Percentiles rank a stretch among this genome's conserved stretches.
phyloP scores from a whole-genome alignment of 2,113 vertebrate species.

The Corythornis cristatus region DNA sequence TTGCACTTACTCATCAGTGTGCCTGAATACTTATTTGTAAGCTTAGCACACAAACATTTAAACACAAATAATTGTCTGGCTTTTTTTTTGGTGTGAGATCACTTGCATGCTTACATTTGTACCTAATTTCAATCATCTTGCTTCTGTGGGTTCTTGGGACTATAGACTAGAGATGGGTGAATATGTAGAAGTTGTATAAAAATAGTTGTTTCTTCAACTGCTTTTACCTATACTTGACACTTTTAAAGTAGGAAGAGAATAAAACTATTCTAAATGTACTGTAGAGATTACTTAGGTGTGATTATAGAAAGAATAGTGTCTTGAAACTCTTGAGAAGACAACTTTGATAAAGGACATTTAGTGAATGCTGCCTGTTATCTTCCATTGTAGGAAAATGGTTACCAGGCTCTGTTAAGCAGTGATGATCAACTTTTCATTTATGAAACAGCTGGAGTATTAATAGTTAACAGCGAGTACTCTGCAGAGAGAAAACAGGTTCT shows the following conservation, averaged over 20 bases:
- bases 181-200: neutral
- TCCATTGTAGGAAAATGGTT: conserved; percentile 90
- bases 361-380: conserved; percentile 23
- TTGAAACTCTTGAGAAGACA: neutral
- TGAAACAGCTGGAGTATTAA: conserved; percentile 93
- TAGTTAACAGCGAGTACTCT: conserved; percentile 91
- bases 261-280: neutral
- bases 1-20: neutral
- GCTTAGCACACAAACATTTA: neutral
- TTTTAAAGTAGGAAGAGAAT: neutral
- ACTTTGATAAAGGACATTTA: neutral
- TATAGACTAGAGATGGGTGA: neutral
- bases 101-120: neutral
- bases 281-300: neutral
- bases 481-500: conserved; percentile 90
- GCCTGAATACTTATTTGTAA: neutral
- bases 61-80: neutral
- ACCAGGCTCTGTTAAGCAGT: conserved; percentile 88
- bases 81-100: neutral
- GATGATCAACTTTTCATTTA: conserved; percentile 98
- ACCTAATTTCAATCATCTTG: neutral
- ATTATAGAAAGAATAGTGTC: neutral
- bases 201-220: neutral
- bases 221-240: neutral
- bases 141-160: neutral